phyloP scores from a whole-genome alignment of 2,888 invertebrate species.

The Eupithecia dodoneata region DNA sequence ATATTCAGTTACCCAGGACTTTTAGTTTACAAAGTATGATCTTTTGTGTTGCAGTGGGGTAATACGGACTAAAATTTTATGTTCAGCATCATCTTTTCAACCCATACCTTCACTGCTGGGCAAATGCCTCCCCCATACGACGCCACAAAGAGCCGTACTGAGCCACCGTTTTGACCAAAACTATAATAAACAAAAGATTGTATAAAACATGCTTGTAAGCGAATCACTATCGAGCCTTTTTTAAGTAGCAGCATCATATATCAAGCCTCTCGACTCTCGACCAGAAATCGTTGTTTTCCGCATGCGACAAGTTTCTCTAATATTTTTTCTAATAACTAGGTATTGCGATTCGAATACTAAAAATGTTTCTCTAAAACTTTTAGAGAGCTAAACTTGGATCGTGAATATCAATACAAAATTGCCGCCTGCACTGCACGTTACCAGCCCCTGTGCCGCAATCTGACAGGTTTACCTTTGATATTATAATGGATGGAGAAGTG shows the following conservation, averaged over 20 bases:
- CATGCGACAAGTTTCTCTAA: not conserved
- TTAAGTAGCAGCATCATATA: not conserved
- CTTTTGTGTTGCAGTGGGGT: not conserved
- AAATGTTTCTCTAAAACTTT: not conserved
- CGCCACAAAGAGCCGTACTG: too few species aligned
- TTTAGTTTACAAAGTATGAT: not conserved
- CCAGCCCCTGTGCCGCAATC: not conserved
- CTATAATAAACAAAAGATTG: too few species aligned
- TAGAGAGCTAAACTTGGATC: not conserved
- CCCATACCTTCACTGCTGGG: too few species aligned
- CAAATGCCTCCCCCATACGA: too few species aligned
- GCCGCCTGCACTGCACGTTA: not conserved
- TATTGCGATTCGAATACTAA: not conserved
- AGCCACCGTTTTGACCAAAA: too few species aligned
- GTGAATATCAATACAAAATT: not conserved
- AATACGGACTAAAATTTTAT: not conserved
- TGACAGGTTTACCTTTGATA: not conserved
- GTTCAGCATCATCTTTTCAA: too few species aligned
- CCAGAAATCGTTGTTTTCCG: not conserved
- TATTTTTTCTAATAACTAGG: not conserved
- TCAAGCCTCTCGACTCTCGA: not conserved
- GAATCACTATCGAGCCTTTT: not conserved
- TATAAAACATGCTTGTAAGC: not conserved
- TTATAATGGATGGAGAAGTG: conserved; percentile 2
- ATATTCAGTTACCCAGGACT: too few species aligned